Conservation (phyloP, 1,140 invertebrate genomes). For the Brachystomella parvula region DNA sequence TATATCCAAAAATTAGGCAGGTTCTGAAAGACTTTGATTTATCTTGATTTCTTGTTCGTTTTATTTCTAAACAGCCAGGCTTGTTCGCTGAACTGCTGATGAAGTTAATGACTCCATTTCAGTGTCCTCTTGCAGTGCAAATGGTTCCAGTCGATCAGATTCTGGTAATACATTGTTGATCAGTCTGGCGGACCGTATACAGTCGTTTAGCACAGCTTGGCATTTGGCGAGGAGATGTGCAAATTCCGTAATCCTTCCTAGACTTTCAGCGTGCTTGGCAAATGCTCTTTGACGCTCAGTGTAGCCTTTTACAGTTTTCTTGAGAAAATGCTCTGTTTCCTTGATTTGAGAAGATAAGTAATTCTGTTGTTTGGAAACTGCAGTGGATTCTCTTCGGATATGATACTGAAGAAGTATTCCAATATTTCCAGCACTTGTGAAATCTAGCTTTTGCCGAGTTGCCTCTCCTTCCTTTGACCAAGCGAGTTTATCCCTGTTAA, state of each 20-base stretch:
- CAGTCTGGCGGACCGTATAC: conserved; percentile 66
- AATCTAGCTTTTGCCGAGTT: conserved; percentile 20
- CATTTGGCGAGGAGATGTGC: conserved; percentile 68
- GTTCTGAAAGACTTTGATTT: too few relatives aligned
- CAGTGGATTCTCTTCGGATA: conserved; percentile 10
- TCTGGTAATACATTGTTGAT: conserved; percentile 74
- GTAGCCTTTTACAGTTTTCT: conserved; percentile 57
- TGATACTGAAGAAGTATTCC: conserved; percentile 13
- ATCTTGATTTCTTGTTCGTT: too few relatives aligned
- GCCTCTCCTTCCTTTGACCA: conserved; percentile 14
- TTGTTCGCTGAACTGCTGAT: too few relatives aligned
- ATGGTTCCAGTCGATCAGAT: conserved; percentile 75
- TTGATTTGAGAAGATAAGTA: conserved; percentile 11
- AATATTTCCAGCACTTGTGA: conserved; percentile 18
- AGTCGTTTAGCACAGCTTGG: conserved; percentile 63
- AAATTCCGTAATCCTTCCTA: conserved; percentile 69
- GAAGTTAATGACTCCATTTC: conserved; percentile 6
- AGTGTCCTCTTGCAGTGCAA: conserved; percentile 44
- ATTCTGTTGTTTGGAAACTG: conserved; percentile 19
- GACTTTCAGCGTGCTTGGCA: conserved; percentile 71
- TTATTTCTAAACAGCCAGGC: too few relatives aligned
- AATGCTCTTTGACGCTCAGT: conserved; percentile 74
- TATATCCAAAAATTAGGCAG: too few relatives aligned
- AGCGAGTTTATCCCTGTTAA: conserved; percentile 22
- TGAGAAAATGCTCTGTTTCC: conserved; percentile 58